These are phyloP conservation scores for Volucella bombylans DNA, from an alignment of 2,888 invertebrate genomes.

Conservation along the genomic window DNA sequence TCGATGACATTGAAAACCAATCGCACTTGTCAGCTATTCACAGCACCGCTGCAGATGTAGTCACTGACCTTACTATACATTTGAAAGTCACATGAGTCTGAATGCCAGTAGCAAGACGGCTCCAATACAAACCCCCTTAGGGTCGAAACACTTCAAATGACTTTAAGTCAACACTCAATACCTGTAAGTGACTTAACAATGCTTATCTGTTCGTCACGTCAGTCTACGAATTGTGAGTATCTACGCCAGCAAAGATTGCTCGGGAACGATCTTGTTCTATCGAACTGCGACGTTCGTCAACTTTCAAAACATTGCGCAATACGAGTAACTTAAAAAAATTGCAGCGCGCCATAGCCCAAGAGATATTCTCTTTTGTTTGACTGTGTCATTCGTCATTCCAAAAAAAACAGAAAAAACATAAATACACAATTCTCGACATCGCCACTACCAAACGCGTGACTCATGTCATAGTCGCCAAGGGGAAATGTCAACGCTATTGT, in stretches of 20 bases:
- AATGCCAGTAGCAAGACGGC: background rate
- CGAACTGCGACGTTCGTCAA: background rate
- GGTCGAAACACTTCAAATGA: background rate
- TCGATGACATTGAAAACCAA: background rate
- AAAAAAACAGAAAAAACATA: slow-evolving; percentile 11
- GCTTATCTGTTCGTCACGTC: slow-evolving; percentile 38
- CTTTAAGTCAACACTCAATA: background rate
- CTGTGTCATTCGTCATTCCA: slow-evolving; percentile 55
- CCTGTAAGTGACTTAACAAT: background rate
- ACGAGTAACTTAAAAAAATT: slow-evolving; percentile 33
- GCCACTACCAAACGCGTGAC: slow-evolving; percentile 28
- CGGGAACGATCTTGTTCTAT: slow-evolving; percentile 28
- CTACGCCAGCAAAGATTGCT: slow-evolving; percentile 17
- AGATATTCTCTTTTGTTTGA: slow-evolving; percentile 44
- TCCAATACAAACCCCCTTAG: background rate
- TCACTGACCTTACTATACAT: slow-evolving; percentile 28
- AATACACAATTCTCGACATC: background rate
- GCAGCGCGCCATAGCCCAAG: slow-evolving; percentile 26
- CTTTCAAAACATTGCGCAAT: slow-evolving; percentile 44
- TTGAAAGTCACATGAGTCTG: slow-evolving; percentile 4
- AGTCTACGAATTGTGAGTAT: background rate
- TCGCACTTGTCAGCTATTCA: background rate
- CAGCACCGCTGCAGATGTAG: background rate
- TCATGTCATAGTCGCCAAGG: slow-evolving; percentile 46
- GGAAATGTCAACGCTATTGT: slow-evolving; percentile 39